Evolutionary conservation across 2,888 invertebrate species (phyloP).

Genomic region (Cylindroiulus punctatus): DNA sequence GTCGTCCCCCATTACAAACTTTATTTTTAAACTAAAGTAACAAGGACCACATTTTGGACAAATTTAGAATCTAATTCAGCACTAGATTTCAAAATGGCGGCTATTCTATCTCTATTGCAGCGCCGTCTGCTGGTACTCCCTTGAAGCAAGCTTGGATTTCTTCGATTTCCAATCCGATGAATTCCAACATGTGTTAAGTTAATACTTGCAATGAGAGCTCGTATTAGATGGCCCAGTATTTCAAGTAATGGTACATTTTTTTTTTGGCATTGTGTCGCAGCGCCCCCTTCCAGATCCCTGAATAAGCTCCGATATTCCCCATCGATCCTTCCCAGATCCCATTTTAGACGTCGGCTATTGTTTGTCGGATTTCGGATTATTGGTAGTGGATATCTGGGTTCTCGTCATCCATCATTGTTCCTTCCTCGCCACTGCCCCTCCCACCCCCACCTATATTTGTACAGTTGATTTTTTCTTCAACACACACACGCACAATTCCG

Average conservation of each 20-base stretch:
- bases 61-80: too few relatives aligned
- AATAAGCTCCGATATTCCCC: neutral
- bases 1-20: too few relatives aligned
- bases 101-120: too few relatives aligned
- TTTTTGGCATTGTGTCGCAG: neutral
- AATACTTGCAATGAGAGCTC: too few relatives aligned
- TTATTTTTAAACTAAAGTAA: too few relatives aligned
- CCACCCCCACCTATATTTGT: constrained; percentile 13
- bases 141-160: too few relatives aligned
- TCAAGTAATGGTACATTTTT: neutral
- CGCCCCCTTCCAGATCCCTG: neutral
- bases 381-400: constrained; percentile 16
- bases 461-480: neutral
- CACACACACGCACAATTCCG: neutral
- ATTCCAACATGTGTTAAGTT: too few relatives aligned
- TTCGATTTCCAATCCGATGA: too few relatives aligned
- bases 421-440: constrained; percentile 12
- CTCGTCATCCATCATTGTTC: constrained; percentile 21
- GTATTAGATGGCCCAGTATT: too few relatives aligned
- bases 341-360: neutral
- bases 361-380: constrained; percentile 21
- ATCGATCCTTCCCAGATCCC: constrained; percentile 7
- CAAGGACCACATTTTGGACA: too few relatives aligned
- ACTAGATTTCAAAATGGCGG: too few relatives aligned
- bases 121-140: too few relatives aligned